These are phyloP conservation scores for Chelmon rostratus DNA, from an alignment of 2,797 vertebrate genomes.

Conservation along the genomic window DNA sequence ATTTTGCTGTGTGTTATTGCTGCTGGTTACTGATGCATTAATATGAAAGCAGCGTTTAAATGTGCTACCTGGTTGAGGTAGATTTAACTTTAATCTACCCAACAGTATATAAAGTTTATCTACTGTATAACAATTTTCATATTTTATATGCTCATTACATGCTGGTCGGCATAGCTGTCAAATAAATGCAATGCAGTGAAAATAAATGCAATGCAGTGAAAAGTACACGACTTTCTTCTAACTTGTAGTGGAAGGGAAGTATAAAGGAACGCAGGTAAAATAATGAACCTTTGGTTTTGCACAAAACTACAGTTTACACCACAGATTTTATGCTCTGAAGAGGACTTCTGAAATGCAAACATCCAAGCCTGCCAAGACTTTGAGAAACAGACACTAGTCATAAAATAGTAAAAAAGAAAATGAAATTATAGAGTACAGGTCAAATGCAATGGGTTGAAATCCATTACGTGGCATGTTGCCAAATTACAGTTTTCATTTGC, in stretches of 20 bases:
- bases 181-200: neutral
- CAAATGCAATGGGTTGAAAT: conserved; percentile 40
- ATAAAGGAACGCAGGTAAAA: neutral
- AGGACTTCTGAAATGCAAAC: neutral
- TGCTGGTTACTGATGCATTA: neutral
- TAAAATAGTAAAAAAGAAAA: neutral
- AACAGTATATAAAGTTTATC: neutral
- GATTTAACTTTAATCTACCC: neutral
- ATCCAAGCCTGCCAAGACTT: neutral
- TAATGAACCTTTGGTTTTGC: neutral
- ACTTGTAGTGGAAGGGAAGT: too few species aligned
- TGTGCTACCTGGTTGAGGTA: neutral
- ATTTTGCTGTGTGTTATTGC: neutral
- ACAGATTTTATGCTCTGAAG: neutral
- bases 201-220: neutral
- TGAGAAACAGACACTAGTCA: neutral
- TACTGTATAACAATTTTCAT: too few species aligned
- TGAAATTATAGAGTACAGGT: conserved; percentile 32
- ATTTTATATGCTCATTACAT: neutral
- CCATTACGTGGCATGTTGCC: conserved; percentile 39
- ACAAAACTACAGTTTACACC: neutral
- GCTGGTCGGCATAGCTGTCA: neutral
- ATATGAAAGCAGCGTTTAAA: conserved; percentile 6
- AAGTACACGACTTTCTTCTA: neutral
- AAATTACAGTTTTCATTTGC: conserved; percentile 60